These are phyloP conservation scores for Leptinotarsa peninsularis DNA, from an alignment of 2,888 invertebrate genomes.

Conservation along the genomic window DNA sequence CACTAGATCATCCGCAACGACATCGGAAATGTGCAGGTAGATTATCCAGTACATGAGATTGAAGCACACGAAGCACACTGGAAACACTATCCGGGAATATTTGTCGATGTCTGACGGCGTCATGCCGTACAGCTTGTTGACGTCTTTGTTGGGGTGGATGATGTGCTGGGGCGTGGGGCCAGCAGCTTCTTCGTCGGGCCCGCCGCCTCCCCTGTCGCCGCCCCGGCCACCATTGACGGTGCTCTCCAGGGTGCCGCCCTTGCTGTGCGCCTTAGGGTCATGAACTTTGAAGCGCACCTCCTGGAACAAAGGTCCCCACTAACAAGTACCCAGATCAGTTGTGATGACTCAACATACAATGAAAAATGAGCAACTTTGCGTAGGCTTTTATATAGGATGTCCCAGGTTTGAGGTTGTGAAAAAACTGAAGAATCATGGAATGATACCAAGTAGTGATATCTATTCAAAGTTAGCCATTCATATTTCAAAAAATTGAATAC, in stretches of 20 bases:
- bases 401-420: no score
- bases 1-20: constrained; percentile 93
- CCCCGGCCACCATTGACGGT: constrained; percentile 87
- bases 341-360: neutral
- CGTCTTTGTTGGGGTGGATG: constrained; percentile 90
- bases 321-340: constrained; percentile 71
- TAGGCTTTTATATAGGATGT: no score
- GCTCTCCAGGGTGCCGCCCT: constrained; percentile 91
- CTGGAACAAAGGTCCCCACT: constrained; percentile 78
- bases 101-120: constrained; percentile 99
- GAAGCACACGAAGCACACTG: constrained; percentile 98
- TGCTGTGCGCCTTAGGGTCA: constrained; percentile 93
- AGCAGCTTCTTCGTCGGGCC: constrained; percentile 74
- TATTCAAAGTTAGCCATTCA: no score
- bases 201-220: constrained; percentile 73
- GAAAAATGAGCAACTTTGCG: no score
- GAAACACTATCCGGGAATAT: constrained; percentile 98
- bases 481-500: no score
- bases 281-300: constrained; percentile 96
- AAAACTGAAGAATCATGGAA: no score
- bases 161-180: constrained; percentile 80
- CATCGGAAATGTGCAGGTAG: constrained; percentile 95
- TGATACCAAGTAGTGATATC: no score
- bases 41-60: constrained; percentile 99
- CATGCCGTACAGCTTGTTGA: constrained; percentile 91